Evolutionary conservation across 2,888 invertebrate species (phyloP), one percentile per base, ranked within the genome.

Genomic region (Noctua fimbriata): DNA sequence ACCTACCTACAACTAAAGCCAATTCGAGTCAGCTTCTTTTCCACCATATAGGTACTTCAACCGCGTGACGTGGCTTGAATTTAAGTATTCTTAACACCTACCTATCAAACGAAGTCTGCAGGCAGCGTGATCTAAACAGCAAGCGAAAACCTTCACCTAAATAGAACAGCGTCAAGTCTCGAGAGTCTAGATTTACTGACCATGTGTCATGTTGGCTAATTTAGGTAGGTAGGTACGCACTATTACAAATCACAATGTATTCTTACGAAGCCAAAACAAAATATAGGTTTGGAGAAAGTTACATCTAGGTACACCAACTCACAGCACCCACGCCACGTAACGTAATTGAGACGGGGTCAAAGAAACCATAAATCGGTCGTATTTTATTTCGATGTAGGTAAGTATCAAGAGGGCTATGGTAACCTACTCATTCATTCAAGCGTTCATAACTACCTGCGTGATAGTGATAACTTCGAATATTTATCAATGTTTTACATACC

Each of bases 281-380:
- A 78, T 24, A 67, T 83, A 71, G 74, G 16, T 32, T 47, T 28
- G 41, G 83, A 77, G 79, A 82, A 82, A 85, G 85, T 85, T 77
- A 67, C 44, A 44, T 67, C 69, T 73, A 36, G 32, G 32, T 36
- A 65, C 47, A 72, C 36, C 32, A 76, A 81, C 63, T 74, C 73
- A 67, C 70, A 76, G 16, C 78, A 70, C 77, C 76, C 76, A 79
- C 73, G 52, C 10, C 9, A 44, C 44, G 73, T 69, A 71, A 71
- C 69, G 60, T 67, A 67, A 44, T 44, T 14, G n/a, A 78, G 69
- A 28, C 60, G 67, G 63, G 86, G 86, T 86, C 86, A 86, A 86
- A 24, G 78, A 69, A 86, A 81, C 84, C 65, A 86, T 86, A 74
- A 80, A 76, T 67, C 44, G 49, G 49, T 28, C 41, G 55, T 44